Evolutionary conservation across 30 jellyfish, hydroid and myxozoan genomes (phyloP).

Genomic region (Aurelia aurita complex sp. Pacific): DNA sequence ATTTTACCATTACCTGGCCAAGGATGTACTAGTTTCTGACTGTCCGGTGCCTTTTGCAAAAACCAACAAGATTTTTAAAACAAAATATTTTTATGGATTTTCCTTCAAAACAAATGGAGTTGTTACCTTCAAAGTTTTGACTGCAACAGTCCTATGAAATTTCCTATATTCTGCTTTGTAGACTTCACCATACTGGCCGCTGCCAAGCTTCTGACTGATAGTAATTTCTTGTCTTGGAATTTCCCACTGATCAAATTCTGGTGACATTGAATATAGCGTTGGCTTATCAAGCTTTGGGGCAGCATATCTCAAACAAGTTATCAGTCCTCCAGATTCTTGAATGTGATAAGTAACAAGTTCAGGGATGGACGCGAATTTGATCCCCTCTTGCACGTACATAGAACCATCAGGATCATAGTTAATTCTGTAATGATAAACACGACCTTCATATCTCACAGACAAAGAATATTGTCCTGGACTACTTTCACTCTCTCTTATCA

Average conservation of each 20-base stretch:
- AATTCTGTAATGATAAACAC: slow-evolving; percentile 93
- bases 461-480: slow-evolving; percentile 95
- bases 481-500: slow-evolving; percentile 96
- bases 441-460: slow-evolving; percentile 92
- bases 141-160: slow-evolving; percentile 94
- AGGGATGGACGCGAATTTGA: slow-evolving; percentile 80
- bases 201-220: slow-evolving; percentile 96
- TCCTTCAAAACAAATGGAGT: no score
- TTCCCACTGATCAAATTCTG: slow-evolving; percentile 95
- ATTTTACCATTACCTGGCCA: no score
- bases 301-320: slow-evolving; percentile 85
- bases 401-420: slow-evolving; percentile 81
- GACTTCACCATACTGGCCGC: slow-evolving; percentile 98
- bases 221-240: slow-evolving; percentile 86
- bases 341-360: slow-evolving; percentile 80
- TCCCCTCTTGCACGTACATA: slow-evolving; percentile 88
- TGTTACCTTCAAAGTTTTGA: slow-evolving; percentile 89
- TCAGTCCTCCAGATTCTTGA: slow-evolving; percentile 95
- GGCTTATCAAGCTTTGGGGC: slow-evolving; percentile 97
- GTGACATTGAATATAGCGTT: slow-evolving; percentile 83
- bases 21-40: no score
- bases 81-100: no score
- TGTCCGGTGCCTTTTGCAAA: no score
- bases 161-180: slow-evolving; percentile 90
- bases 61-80: no score